phyloP scores from a whole-genome alignment of 2,888 invertebrate species.

The Lithophane ornitopus region DNA sequence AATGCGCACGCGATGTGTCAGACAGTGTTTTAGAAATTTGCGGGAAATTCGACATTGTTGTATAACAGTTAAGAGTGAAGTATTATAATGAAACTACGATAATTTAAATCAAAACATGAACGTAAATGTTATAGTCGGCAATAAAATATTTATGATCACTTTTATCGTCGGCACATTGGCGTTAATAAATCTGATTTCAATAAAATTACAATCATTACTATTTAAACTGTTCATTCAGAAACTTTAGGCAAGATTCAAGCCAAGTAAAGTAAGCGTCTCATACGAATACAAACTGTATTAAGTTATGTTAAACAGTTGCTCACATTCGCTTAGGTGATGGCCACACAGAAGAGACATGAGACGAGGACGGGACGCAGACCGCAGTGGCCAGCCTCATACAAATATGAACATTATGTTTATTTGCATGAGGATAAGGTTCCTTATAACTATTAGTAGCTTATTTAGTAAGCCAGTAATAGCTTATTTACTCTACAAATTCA shows the following conservation, averaged over 20 bases:
- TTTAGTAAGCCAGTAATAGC: no score
- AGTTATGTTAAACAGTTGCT: background rate
- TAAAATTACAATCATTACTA: conserved; percentile 14
- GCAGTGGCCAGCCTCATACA: no score
- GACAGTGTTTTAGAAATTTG: conserved; percentile 41
- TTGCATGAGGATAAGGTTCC: no score
- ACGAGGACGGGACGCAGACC: no score
- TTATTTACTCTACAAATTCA: no score
- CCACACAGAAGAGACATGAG: no score
- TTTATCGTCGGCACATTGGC: conserved; percentile 14
- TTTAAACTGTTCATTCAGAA: conserved; percentile 1
- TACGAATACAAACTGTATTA: background rate
- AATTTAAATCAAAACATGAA: conserved; percentile 21
- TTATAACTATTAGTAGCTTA: no score
- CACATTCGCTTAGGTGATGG: background rate
- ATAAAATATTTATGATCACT: conserved; percentile 24
- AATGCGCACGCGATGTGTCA: conserved; percentile 51
- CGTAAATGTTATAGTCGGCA: background rate
- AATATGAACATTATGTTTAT: background rate
- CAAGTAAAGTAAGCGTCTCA: background rate
- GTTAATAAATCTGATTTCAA: conserved; percentile 30
- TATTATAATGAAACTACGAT: conserved; percentile 10
- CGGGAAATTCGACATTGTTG: conserved; percentile 23
- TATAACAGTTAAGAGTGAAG: conserved; percentile 31
- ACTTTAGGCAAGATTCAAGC: background rate